Evolutionary conservation across 2,888 invertebrate species (phyloP).

Genomic region (Aromia moschata): DNA sequence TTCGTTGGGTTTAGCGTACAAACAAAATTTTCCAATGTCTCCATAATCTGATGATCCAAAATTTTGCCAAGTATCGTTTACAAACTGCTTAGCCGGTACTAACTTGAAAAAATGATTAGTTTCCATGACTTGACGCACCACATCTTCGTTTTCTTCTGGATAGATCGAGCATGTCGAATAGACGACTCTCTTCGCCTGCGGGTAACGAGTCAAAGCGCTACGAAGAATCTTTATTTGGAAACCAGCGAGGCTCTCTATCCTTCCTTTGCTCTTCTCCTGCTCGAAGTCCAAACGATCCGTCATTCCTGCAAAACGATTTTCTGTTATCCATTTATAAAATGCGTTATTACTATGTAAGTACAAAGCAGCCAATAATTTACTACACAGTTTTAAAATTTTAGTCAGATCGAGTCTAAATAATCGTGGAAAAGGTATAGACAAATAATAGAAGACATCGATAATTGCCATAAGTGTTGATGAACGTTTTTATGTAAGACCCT

Average conservation of each 20-base stretch:
- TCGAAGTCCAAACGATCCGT: slow-evolving; percentile 64
- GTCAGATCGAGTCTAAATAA: too few species aligned
- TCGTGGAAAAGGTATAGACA: too few species aligned
- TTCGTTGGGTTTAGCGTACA: slow-evolving; percentile 78
- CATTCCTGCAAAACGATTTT: slow-evolving; percentile 66
- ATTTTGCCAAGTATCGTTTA: slow-evolving; percentile 75
- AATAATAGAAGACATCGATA: too few species aligned
- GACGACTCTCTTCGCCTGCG: slow-evolving; percentile 83
- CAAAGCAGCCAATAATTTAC: too few species aligned
- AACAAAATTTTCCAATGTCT: slow-evolving; percentile 76
- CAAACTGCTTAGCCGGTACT: slow-evolving; percentile 68
- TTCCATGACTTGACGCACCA: slow-evolving; percentile 77
- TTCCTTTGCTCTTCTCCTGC: slow-evolving; percentile 54
- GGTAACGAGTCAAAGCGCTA: slow-evolving; percentile 86
- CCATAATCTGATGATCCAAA: slow-evolving; percentile 73
- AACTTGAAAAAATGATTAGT: slow-evolving; percentile 70
- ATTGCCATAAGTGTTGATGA: too few species aligned
- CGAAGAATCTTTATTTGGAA: slow-evolving; percentile 85
- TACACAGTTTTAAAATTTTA: too few species aligned
- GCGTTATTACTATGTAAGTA: too few species aligned
- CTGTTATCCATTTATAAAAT: too few species aligned
- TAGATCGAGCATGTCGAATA: slow-evolving; percentile 97
- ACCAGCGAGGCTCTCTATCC: slow-evolving; percentile 75
- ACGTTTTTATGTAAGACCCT: too few species aligned
- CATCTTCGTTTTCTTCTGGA: slow-evolving; percentile 92